phyloP scores from a whole-genome alignment of 2,797 vertebrate genomes.

The Pangasius larnaudii region DNA sequence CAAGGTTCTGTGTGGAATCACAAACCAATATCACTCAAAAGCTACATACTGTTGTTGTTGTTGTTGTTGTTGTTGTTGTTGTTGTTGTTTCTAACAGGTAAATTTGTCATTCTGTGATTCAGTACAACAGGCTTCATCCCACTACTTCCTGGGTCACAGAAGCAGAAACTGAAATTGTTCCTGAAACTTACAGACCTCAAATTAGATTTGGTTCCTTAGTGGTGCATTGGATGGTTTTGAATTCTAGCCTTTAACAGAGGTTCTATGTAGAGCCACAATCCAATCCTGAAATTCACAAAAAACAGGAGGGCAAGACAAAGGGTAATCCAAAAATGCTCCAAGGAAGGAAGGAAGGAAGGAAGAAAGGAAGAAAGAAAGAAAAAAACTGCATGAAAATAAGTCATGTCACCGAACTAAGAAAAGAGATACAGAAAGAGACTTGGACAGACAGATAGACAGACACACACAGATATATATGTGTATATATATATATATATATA shows the following conservation, averaged over 20 bases:
- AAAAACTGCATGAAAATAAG: neutral
- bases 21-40: no score
- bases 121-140: neutral
- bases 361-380: constrained; percentile 10
- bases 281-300: neutral
- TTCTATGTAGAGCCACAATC: neutral
- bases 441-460: neutral
- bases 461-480: no score
- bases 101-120: neutral
- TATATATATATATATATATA: no score
- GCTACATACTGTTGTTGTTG: no score
- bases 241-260: neutral
- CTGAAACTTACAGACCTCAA: neutral
- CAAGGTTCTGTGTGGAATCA: no score
- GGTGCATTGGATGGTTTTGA: neutral
- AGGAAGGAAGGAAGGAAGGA: constrained; percentile 69
- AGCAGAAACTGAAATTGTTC: neutral
- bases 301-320: neutral
- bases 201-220: neutral
- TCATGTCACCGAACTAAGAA: neutral
- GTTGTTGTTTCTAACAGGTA: no score
- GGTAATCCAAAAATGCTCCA: neutral
- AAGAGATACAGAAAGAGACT: neutral
- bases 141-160: no score
- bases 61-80: no score